Base-by-base conservation (phyloP, 2,888 invertebrate genomes). In the Mythimna pallens region DNA sequence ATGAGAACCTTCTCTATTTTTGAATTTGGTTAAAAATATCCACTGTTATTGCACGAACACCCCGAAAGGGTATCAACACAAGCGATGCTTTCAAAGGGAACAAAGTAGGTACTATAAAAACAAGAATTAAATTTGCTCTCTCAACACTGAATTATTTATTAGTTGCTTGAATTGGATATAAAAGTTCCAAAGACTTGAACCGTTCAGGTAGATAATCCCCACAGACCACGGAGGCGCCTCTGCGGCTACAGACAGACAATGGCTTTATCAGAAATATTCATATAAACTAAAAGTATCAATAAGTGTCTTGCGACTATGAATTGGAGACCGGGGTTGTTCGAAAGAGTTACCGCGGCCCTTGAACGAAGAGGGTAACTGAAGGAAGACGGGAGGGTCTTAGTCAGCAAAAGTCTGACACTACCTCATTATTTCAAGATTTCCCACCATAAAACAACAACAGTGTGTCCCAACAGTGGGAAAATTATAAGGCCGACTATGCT, bases 131-230 rank as follows among this genome's bases (percentile, higher is more conserved):
- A 75, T 82, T 82, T 78, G 57, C 76, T 66, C 43, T 59, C 50
- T 61, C 52, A 75, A 70, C 82, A 58, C 78, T 83, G 84, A 84
- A 83, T 84, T 68, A 83, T 83, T 73, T 76, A 83, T 81, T 50
- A 78, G 69, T 54, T 47, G 57, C n/a, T 57, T 58, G 58, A 72
- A 65, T 71, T 66, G 64, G 58, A 73, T 73, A 58, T 67, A 65
- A 81, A 78, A 83, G 75, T 78, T 81, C 12, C 22, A 34, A 61
- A 52, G 67, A 58, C 58, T 65, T 54, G 40, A 68, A 59, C 76
- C 40, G 55, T 76, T 84, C 73, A 73, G 65, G 69, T 73, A 61
- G 73, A 83, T 83, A 63, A 76, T 73, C 81, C 52, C 40, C 40
- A 61, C 36, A 61, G 61, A 61, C 14, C 40, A 61, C 0, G 14